Conservation (phyloP, 2,113 vertebrate species). For the Oostethus manadensis region DNA sequence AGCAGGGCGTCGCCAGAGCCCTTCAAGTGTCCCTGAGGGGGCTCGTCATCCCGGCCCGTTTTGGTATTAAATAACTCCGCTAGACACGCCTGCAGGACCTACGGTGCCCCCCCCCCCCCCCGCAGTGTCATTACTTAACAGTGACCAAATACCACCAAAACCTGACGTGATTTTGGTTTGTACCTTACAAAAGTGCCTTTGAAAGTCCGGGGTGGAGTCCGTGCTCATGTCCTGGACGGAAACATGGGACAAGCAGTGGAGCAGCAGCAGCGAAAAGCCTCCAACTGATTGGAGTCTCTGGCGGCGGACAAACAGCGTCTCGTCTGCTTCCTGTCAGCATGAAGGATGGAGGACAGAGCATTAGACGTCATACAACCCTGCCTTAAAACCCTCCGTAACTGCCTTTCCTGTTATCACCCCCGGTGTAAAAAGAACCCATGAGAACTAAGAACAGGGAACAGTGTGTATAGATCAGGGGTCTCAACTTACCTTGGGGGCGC, state of each 20-base stretch:
- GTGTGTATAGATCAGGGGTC: too few species aligned
- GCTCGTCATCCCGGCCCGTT: slow-evolving; percentile 32
- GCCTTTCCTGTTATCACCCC: too few species aligned
- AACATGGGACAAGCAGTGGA: slow-evolving; percentile 80
- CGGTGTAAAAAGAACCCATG: too few species aligned
- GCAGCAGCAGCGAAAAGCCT: slow-evolving; percentile 77
- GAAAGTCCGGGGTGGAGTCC: slow-evolving; percentile 72
- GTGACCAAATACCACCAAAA: background rate
- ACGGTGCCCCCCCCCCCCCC: background rate
- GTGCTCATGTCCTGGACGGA: slow-evolving; percentile 57
- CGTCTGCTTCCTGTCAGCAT: slow-evolving; percentile 65
- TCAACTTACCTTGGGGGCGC: too few species aligned
- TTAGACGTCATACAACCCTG: too few species aligned
- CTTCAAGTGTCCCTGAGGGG: slow-evolving; percentile 14
- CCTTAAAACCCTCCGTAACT: too few species aligned
- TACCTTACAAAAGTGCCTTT: slow-evolving; percentile 82
- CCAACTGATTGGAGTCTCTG: slow-evolving; percentile 78
- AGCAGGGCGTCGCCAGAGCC: slow-evolving; percentile 35
- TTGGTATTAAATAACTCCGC: slow-evolving; percentile 72
- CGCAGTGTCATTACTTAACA: too few species aligned
- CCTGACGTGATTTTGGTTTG: background rate
- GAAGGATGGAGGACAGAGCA: too few species aligned
- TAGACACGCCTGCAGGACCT: slow-evolving; percentile 77
- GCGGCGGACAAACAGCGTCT: slow-evolving; percentile 72
- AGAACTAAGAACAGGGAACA: too few species aligned